These are phyloP conservation scores for Mastomys natalensis DNA, from an alignment of 2,113 vertebrate genomes.

Conservation along the genomic window DNA sequence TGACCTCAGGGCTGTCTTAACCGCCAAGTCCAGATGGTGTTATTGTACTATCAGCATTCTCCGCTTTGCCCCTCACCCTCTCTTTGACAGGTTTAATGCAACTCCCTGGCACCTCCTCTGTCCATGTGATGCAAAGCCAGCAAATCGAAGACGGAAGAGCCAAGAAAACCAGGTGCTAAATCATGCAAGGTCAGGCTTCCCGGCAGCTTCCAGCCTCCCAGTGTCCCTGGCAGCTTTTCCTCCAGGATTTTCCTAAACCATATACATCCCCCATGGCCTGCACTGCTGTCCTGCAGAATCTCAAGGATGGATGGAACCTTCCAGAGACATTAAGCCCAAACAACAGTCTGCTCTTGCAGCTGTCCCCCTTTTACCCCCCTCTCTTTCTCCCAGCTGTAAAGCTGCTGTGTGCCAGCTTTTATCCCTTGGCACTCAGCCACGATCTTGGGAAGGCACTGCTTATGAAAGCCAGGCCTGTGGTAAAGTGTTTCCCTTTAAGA, in stretches of 20 bases:
- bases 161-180: constrained; percentile 61
- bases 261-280: background rate
- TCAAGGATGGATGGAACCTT: constrained; percentile 38
- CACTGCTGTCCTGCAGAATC: background rate
- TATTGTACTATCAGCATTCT: background rate
- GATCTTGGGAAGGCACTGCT: background rate
- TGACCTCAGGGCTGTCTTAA: constrained; percentile 12
- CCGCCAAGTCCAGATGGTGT: constrained; percentile 70
- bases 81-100: constrained; percentile 67
- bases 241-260: constrained; percentile 43
- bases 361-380: background rate
- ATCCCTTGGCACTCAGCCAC: constrained; percentile 58
- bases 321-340: constrained; percentile 18
- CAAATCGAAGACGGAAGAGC: constrained; percentile 49
- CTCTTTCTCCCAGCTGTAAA: constrained; percentile 31
- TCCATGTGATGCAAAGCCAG: constrained; percentile 63
- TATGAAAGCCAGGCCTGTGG: constrained; percentile 6
- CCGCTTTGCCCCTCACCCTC: constrained; percentile 4
- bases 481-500: background rate
- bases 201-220: background rate
- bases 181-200: constrained; percentile 61
- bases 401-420: constrained; percentile 60
- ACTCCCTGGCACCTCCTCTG: constrained; percentile 64
- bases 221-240: constrained; percentile 30
- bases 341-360: background rate